These are phyloP conservation scores for Acrocephalus scirpaceus DNA, from an alignment of 2,797 vertebrate species.

Conservation along the genomic window DNA sequence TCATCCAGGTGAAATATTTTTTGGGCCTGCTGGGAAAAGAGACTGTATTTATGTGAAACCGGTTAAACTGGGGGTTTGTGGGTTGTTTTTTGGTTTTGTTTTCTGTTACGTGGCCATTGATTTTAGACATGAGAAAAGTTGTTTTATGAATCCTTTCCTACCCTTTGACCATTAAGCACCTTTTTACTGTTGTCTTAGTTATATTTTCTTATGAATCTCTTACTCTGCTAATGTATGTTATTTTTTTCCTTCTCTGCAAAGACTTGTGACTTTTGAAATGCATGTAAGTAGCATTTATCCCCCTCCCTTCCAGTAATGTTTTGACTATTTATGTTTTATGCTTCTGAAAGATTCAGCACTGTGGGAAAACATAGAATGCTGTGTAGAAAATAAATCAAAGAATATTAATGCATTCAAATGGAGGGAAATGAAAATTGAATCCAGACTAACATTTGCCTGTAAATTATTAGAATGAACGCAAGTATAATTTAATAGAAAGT, in stretches of 20 bases:
- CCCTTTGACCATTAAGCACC: neutral
- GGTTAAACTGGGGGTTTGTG: too few relatives aligned
- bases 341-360: neutral
- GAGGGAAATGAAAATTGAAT: constrained; percentile 3
- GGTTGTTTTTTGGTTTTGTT: neutral
- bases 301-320: neutral
- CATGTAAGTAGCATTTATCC: neutral
- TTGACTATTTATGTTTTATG: neutral
- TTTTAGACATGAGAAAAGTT: neutral
- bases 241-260: neutral
- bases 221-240: neutral
- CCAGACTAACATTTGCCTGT: constrained; percentile 14
- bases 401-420: neutral
- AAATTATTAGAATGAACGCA: constrained; percentile 56
- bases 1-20: neutral
- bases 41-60: neutral
- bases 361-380: neutral
- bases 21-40: neutral
- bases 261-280: neutral
- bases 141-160: neutral
- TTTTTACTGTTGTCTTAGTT: neutral
- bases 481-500: constrained; percentile 59
- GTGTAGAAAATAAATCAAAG: neutral
- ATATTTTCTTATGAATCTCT: neutral
- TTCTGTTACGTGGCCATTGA: neutral